Evolutionary conservation across 2,113 vertebrate species (phyloP).

Genomic region (Stictonetta naevosa): DNA sequence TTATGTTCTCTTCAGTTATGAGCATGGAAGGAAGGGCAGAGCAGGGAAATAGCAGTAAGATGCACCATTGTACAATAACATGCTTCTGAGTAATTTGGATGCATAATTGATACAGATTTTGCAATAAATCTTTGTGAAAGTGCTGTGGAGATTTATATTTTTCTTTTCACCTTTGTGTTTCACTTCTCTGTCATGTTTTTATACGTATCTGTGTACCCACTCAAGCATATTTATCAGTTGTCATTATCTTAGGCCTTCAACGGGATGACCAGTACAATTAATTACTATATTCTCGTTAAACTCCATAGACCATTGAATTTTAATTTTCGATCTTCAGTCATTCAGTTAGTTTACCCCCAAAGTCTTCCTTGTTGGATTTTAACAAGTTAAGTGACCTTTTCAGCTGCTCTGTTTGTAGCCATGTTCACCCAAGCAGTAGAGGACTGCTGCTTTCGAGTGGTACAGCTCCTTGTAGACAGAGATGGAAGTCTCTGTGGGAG

Average conservation of each 20-base stretch:
- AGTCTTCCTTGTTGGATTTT: neutral
- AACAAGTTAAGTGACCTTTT: neutral
- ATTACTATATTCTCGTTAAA: neutral
- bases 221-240: neutral
- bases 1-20: neutral
- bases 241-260: neutral
- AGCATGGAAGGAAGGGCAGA: neutral
- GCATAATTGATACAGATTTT: neutral
- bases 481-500: neutral
- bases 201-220: neutral
- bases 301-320: neutral
- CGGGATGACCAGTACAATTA: neutral
- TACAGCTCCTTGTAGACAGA: neutral
- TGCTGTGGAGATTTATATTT: neutral
- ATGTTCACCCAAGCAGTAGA: neutral
- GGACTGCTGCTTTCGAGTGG: neutral
- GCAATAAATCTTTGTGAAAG: neutral
- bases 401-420: neutral
- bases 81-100: neutral
- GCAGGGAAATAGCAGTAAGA: neutral
- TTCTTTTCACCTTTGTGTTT: neutral
- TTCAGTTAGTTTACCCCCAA: neutral
- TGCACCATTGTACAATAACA: neutral
- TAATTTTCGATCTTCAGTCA: neutral
- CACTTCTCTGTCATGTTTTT: neutral